These are phyloP conservation scores for Bagarius yarrelli DNA, from an alignment of 2,113 vertebrate species.

Conservation along the genomic window DNA sequence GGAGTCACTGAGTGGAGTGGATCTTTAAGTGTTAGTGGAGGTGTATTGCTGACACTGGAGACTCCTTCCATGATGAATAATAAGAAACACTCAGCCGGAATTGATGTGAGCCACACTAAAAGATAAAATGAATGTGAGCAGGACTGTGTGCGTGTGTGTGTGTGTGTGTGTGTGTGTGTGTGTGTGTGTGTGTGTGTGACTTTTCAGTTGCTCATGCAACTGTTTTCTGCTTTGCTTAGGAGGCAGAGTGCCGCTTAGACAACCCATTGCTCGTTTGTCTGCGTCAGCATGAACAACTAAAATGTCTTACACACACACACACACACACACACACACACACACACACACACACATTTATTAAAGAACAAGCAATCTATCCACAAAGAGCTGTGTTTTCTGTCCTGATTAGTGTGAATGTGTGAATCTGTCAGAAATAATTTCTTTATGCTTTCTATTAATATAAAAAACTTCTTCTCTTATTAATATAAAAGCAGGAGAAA, in stretches of 20 bases:
- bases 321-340: neutral
- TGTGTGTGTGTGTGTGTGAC: conserved; percentile 13
- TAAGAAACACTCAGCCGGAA: neutral
- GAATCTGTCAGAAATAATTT: too few species aligned
- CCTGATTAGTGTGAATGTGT: conserved; percentile 48
- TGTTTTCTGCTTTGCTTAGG: conserved; percentile 22
- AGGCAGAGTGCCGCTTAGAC: conserved; percentile 16
- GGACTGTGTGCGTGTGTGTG: neutral
- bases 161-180: conserved; percentile 22
- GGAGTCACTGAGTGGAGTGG: neutral
- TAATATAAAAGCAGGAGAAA: too few species aligned
- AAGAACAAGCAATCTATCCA: neutral
- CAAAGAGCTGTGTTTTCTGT: neutral
- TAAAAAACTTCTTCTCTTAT: too few species aligned
- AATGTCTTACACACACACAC: neutral
- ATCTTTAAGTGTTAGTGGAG: neutral
- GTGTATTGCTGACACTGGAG: neutral
- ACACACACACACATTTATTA: neutral
- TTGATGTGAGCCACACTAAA: neutral
- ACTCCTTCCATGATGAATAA: neutral
- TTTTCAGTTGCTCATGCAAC: neutral
- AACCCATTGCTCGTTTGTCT: conserved; percentile 4
- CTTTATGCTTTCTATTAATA: too few species aligned
- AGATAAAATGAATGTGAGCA: neutral
- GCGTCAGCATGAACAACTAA: conserved; percentile 21